These are phyloP conservation scores for Bruchidius siliquastri DNA, from an alignment of 2,888 invertebrate genomes.

Conservation along the genomic window DNA sequence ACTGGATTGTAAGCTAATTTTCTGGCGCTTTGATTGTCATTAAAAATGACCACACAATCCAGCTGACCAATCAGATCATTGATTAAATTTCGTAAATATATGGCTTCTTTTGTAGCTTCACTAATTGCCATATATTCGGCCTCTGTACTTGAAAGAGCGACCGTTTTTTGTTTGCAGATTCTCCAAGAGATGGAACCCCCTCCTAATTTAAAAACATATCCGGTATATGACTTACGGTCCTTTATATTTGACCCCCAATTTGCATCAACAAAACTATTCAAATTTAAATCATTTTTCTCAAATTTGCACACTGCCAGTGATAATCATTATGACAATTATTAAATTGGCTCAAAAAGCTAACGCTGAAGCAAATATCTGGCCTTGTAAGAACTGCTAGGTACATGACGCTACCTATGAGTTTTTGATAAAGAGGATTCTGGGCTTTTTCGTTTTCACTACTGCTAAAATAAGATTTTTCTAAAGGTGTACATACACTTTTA, in stretches of 20 bases:
- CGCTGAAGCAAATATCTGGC: constrained; percentile 24
- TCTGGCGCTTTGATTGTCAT: constrained; percentile 23
- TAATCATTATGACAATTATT: constrained; percentile 15
- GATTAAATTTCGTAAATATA: constrained; percentile 19
- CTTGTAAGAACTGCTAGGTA: constrained; percentile 18
- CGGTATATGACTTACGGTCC: constrained; percentile 41
- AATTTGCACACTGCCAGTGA: constrained; percentile 19
- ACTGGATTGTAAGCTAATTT: constrained; percentile 18
- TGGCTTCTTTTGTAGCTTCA: constrained; percentile 26
- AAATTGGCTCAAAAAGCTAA: constrained; percentile 23
- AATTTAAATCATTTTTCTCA: constrained; percentile 2
- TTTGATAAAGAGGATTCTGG: constrained; percentile 14
- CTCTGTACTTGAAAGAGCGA: constrained; percentile 30
- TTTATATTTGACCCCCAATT: constrained; percentile 15
- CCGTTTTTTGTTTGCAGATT: constrained; percentile 29
- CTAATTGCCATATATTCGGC: constrained; percentile 29
- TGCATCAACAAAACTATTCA: constrained; percentile 20
- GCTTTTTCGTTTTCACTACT: not conserved
- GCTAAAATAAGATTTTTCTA: constrained; percentile 9
- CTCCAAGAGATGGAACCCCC: constrained; percentile 27
- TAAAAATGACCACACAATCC: constrained; percentile 10
- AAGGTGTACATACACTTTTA: constrained; percentile 11
- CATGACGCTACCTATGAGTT: constrained; percentile 20
- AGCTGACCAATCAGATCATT: constrained; percentile 10
- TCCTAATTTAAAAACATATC: constrained; percentile 26